Percentiles rank a stretch among this genome's conserved stretches.
These are phyloP conservation scores for Tenthredo amoena DNA, from an alignment of 2,888 invertebrate genomes.

Conservation along the genomic window DNA sequence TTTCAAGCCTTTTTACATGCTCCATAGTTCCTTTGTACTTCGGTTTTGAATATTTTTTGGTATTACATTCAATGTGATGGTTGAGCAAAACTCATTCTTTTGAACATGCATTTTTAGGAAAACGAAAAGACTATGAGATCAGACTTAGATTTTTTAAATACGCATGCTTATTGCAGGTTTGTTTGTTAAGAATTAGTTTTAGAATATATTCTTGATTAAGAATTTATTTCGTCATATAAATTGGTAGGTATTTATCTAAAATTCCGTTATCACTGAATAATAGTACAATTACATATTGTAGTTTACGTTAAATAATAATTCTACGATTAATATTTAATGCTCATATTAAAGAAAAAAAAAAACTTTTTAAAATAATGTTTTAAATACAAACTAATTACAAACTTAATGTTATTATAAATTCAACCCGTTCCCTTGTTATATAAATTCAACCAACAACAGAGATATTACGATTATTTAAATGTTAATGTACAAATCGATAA, in stretches of 20 bases:
- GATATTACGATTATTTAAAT: constrained; percentile 48
- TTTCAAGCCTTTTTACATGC: constrained; percentile 19
- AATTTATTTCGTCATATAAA: constrained; percentile 50
- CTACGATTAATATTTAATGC: constrained; percentile 59
- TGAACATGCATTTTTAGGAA: constrained; percentile 18
- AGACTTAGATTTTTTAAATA: constrained; percentile 30
- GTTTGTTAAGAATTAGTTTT: constrained; percentile 45
- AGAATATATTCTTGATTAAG: constrained; percentile 48
- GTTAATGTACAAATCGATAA: constrained; percentile 47
- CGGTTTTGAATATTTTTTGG: neutral
- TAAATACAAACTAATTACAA: constrained; percentile 78
- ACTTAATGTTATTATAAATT: constrained; percentile 72
- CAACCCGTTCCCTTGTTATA: constrained; percentile 43
- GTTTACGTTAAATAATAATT: constrained; percentile 70
- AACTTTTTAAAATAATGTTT: constrained; percentile 66
- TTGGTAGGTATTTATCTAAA: constrained; percentile 44
- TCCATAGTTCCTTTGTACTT: neutral
- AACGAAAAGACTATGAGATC: constrained; percentile 46
- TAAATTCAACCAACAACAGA: constrained; percentile 51
- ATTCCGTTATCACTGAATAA: constrained; percentile 57
- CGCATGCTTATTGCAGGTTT: constrained; percentile 50
- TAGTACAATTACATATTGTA: constrained; percentile 74
- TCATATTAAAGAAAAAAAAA: constrained; percentile 12
- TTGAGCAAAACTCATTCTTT: constrained; percentile 22
- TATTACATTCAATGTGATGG: neutral